Percentiles rank a stretch among this genome's conserved stretches.
These are phyloP conservation scores for Ochropacha duplaris DNA, from an alignment of 2,888 invertebrate species.

Conservation along the genomic window DNA sequence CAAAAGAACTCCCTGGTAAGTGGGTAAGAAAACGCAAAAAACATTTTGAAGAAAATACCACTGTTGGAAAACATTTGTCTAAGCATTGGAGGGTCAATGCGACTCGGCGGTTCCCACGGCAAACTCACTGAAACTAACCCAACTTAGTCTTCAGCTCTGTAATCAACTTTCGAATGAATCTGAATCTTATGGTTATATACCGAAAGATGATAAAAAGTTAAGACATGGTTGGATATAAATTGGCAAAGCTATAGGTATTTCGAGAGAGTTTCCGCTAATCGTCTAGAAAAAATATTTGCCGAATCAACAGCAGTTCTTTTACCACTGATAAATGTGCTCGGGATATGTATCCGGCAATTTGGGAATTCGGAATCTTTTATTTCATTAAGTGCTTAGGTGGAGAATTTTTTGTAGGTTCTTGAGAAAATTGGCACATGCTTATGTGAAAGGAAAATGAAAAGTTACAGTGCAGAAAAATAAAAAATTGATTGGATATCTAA, in stretches of 20 bases:
- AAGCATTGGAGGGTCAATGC: conserved; percentile 75
- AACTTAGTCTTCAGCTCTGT: conserved; percentile 20
- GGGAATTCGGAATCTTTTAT: conserved; percentile 59
- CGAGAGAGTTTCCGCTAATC: conserved; percentile 75
- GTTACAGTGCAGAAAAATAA: too few relatives aligned
- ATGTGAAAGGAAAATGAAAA: too few relatives aligned
- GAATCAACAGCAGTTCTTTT: conserved; percentile 70
- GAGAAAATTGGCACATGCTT: conserved; percentile 40
- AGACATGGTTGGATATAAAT: conserved; percentile 16
- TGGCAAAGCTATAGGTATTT: conserved; percentile 63
- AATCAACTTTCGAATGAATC: conserved; percentile 17
- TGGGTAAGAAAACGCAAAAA: conserved; percentile 48
- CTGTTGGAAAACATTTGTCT: conserved; percentile 74
- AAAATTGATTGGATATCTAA: too few relatives aligned
- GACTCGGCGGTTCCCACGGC: conserved; percentile 75
- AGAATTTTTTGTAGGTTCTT: conserved; percentile 35
- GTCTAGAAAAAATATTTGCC: conserved; percentile 80
- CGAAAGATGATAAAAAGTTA: conserved; percentile 14
- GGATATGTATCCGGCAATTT: conserved; percentile 72
- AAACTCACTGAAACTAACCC: conserved; percentile 48
- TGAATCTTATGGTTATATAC: conserved; percentile 24
- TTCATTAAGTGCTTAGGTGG: conserved; percentile 56
- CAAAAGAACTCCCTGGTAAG: conserved; percentile 15
- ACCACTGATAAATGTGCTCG: conserved; percentile 71
- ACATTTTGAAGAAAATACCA: conserved; percentile 66